These are phyloP conservation scores for Strix uralensis DNA, from an alignment of 2,113 vertebrate genomes.

Conservation along the genomic window DNA sequence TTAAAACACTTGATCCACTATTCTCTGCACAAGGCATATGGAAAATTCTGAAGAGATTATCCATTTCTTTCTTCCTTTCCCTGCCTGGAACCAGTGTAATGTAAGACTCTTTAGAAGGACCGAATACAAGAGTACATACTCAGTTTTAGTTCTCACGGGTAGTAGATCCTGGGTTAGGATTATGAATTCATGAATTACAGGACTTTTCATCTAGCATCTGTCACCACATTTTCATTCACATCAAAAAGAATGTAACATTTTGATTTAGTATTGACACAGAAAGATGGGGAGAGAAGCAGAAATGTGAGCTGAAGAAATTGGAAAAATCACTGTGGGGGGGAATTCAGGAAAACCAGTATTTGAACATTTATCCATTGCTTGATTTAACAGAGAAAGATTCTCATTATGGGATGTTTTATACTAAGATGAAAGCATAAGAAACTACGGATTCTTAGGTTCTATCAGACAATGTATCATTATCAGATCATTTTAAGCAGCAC, in stretches of 20 bases:
- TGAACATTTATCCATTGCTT: not conserved
- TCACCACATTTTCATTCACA: not conserved
- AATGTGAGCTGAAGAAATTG: not conserved
- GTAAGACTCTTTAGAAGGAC: not conserved
- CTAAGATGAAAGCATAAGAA: not conserved
- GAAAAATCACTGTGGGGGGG: not conserved
- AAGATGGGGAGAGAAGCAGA: not conserved
- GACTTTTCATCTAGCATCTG: not conserved
- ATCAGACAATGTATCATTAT: not conserved
- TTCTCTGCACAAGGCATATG: not conserved
- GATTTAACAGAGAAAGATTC: not conserved
- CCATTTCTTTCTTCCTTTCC: not conserved
- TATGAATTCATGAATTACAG: not conserved
- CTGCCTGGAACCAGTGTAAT: not conserved
- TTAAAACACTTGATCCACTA: slow-evolving; percentile 7
- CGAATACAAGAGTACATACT: not conserved
- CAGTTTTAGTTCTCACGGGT: not conserved
- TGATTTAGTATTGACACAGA: not conserved
- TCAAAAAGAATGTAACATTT: not conserved
- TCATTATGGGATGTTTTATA: not conserved
- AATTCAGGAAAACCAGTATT: not conserved
- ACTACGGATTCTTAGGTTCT: not conserved
- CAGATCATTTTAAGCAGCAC: not conserved
- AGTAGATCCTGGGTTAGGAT: not conserved
- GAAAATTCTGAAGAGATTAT: slow-evolving; percentile 1